Conservation (phyloP, 2,113 vertebrate genomes). For the Dunckerocampus dactyliophorus region DNA sequence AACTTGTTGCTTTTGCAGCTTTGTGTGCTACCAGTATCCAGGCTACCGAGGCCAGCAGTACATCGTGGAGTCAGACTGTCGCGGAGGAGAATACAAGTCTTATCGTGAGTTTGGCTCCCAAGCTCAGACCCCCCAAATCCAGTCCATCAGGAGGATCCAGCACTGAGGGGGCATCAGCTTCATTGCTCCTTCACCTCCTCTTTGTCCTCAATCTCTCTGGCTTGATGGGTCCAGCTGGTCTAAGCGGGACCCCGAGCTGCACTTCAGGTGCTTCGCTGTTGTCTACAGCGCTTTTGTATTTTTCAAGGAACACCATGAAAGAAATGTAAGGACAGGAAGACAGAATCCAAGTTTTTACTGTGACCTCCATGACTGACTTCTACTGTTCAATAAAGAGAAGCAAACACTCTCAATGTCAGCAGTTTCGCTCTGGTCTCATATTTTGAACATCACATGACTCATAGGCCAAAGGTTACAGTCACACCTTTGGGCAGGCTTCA, state of each 20-base stretch:
- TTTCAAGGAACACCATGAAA: slow-evolving; percentile 46
- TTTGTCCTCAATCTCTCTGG: slow-evolving; percentile 31
- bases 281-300: slow-evolving; percentile 58
- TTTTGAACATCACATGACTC: neutral
- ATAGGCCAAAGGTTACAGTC: too few species aligned
- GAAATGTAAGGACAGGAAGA: slow-evolving; percentile 56
- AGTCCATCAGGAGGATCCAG: slow-evolving; percentile 94
- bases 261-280: slow-evolving; percentile 59
- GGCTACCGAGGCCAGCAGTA: slow-evolving; percentile 96
- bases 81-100: slow-evolving; percentile 91
- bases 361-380: slow-evolving; percentile 61
- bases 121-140: slow-evolving; percentile 92
- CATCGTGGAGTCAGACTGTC: slow-evolving; percentile 89
- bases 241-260: slow-evolving; percentile 44
- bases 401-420: slow-evolving; percentile 30
- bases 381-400: slow-evolving; percentile 38
- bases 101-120: slow-evolving; percentile 92
- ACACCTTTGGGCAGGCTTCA: too few species aligned
- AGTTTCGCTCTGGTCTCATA: slow-evolving; percentile 10
- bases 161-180: slow-evolving; percentile 73
- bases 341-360: slow-evolving; percentile 42
- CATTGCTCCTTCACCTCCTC: slow-evolving; percentile 22
- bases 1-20: slow-evolving; percentile 65
- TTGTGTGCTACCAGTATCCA: slow-evolving; percentile 96
- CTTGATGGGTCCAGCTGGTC: slow-evolving; percentile 35